Base-by-base conservation (phyloP, 2,888 invertebrate genomes). In the Baronia brevicornis region DNA sequence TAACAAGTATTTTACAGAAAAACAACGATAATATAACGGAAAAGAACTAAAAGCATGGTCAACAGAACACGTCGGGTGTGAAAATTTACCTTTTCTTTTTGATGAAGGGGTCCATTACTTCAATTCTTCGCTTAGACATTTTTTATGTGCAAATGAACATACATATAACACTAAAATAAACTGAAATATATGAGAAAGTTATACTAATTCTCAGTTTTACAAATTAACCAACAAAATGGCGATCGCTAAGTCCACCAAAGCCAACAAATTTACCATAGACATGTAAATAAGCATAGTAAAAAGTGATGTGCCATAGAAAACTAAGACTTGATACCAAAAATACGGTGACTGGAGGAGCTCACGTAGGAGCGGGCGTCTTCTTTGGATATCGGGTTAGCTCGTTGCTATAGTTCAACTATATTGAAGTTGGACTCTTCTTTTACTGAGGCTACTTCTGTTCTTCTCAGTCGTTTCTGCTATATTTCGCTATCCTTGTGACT, bases 71-170 rank as follows among this genome's bases (percentile, higher is more conserved):
- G 21, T 13, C 19, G 30, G 26, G 23, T 30, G 15, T 27, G 23
- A 12, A 23, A 36, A 56, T 62, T 39, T 73, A 93, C 94, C 90
- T 86, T 80, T 89, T 90, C 72, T 90, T 88, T 72, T 90, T 91
- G 37, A 92, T 86, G 64, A 93, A 94, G 2, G 94, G 93, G 61
- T 94, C 94, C 59, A 92, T 87, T 42, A 94, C 92, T 86, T 94
- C 95, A 63, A 95, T 93, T 66, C 94, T 88, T 54, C 94, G 86
- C 71, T 94, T 94, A 24, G 94, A 93, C 94, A 94, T 92, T 40
- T 44, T 58, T 36, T 27, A n/a, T n/a, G n/a, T n/a, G n/a, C n/a
- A n/a, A 48, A 38, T 45, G 48, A 52, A 60, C 56, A 62, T n/a
- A n/a, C 70, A 70, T 46, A 46, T 24, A 73, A 54, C 51, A 60